Base-by-base conservation (phyloP, 1,140 invertebrate species). In the Schlechtendalia chinensis region DNA sequence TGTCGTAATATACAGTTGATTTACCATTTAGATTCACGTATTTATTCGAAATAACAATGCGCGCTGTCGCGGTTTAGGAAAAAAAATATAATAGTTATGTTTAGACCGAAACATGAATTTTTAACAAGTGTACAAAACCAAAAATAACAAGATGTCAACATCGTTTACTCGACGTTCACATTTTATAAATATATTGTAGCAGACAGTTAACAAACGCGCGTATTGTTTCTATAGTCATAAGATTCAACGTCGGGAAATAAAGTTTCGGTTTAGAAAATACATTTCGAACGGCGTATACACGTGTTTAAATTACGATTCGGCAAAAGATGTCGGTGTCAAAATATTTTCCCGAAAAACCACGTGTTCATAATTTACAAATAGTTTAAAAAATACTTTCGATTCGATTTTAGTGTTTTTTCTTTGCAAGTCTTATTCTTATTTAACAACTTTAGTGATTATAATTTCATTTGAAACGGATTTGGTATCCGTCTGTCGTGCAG, bases 91-190 rank as follows among this genome's bases (percentile, higher is more conserved):
- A n/a, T n/a, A n/a, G n/a, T n/a, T n/a, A n/a, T n/a, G n/a, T n/a
- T n/a, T n/a, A n/a, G n/a, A n/a, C n/a, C 11, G 14, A 65, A 11
- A n/a, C 17, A 5, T n/a, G 32, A 3, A 8, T 39, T 65, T 63
- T 65, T 39, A 45, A 47, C 45, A 67, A 67, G n/a, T n/a, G n/a
- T n/a, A 67, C 32, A 65, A 65, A 39, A 65, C 19, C 0, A n/a
- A 65, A 24, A 39, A n/a, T 65, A 32, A 32, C 29, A 32, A 32
- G 1, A 4, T 0, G 59, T 32, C 4, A 19, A 22, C 32, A n/a
- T 39, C n/a, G n/a, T n/a, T n/a, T n/a, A n/a, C n/a, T n/a, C n/a
- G n/a, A n/a, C 63, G 32, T 65, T 22, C 19, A 22, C 22, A 45
- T 67, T 67, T 67, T 4, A 59, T 39, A 47, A 12, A 39, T 8